These are phyloP conservation scores for Cryptus viduatorius DNA, from an alignment of 2,888 invertebrate genomes.

Conservation along the genomic window DNA sequence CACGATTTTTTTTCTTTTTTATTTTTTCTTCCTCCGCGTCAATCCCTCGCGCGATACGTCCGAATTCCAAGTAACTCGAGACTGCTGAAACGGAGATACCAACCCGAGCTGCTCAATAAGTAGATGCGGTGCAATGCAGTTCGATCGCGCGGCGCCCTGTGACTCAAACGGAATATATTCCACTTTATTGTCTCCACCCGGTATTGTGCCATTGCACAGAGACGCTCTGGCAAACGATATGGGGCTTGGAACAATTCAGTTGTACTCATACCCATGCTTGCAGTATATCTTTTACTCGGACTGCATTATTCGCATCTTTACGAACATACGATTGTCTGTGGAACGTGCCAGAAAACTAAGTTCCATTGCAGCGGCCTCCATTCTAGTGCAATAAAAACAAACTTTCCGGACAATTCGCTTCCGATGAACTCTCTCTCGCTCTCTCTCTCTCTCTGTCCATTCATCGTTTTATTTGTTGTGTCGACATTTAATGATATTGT, in stretches of 20 bases:
- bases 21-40: slow-evolving; percentile 11
- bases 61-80: slow-evolving; percentile 10
- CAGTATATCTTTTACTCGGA: background rate
- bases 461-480: background rate
- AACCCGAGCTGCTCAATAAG: background rate
- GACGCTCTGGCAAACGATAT: background rate
- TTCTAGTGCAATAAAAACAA: background rate
- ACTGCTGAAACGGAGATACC: slow-evolving; percentile 26
- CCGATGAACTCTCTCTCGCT: background rate
- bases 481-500: background rate
- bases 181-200: slow-evolving; percentile 4
- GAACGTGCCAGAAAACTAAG: background rate
- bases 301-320: background rate
- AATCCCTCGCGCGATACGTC: slow-evolving; percentile 19
- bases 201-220: background rate
- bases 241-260: background rate
- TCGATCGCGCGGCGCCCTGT: slow-evolving; percentile 2
- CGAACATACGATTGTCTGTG: background rate
- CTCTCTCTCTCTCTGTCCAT: background rate
- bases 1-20: background rate
- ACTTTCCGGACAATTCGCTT: background rate
- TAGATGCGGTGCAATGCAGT: slow-evolving; percentile 29
- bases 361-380: background rate
- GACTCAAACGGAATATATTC: slow-evolving; percentile 27
- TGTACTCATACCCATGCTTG: background rate